Evolutionary conservation across 2,888 invertebrate genomes (phyloP).

Genomic region (Amphipoea oculea): DNA sequence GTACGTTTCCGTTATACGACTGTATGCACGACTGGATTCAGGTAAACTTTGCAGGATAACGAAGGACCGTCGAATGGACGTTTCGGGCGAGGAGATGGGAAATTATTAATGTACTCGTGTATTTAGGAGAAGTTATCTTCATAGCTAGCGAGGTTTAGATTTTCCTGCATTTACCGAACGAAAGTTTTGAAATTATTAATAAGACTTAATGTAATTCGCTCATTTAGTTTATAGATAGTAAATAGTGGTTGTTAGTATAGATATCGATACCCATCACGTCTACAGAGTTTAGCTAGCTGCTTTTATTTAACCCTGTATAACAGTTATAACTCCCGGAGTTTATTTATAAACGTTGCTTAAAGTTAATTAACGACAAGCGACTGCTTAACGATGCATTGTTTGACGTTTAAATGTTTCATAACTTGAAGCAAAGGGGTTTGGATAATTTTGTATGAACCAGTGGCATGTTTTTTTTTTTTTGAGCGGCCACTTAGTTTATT

Average conservation of each 20-base stretch:
- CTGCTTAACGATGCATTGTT: too few relatives aligned
- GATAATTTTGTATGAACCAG: too few relatives aligned
- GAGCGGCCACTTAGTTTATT: too few relatives aligned
- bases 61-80: conserved; percentile 5
- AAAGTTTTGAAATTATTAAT: background rate
- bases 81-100: background rate
- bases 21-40: conserved; percentile 40
- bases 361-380: background rate
- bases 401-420: background rate
- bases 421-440: background rate
- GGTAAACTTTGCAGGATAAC: conserved; percentile 25
- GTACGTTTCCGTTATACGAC: conserved; percentile 46
- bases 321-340: background rate
- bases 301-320: background rate
- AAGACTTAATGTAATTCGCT: too few relatives aligned
- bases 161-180: background rate
- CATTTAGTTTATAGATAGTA: too few relatives aligned
- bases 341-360: background rate
- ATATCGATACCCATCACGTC: too few relatives aligned
- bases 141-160: too few relatives aligned
- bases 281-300: too few relatives aligned
- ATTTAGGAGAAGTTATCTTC: background rate
- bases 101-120: conserved; percentile 24
- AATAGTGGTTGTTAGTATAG: too few relatives aligned
- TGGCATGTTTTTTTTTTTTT: too few relatives aligned